Evolutionary conservation across 2,888 invertebrate species (phyloP).

Genomic region (Anodontia alba): DNA sequence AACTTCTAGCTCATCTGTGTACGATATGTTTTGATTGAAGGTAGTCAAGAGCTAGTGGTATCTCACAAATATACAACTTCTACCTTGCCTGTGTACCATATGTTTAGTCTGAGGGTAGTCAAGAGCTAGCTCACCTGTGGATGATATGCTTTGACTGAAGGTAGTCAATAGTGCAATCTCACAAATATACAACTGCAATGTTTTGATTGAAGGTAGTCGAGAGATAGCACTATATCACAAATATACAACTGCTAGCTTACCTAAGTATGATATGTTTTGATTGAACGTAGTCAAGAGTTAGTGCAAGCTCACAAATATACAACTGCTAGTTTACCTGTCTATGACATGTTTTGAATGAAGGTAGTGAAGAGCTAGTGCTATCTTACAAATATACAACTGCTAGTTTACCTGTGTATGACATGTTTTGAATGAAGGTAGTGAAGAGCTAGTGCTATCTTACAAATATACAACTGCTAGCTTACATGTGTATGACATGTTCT

Average conservation of each 20-base stretch:
- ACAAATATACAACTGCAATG: slow-evolving; percentile 90
- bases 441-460: too few species aligned
- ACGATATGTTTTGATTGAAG: slow-evolving; percentile 90
- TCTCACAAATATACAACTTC: slow-evolving; percentile 91
- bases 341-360: too few species aligned
- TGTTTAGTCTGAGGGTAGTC: slow-evolving; percentile 91
- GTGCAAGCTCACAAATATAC: too few species aligned
- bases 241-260: too few species aligned
- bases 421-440: slow-evolving; percentile 90
- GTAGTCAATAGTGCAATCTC: slow-evolving; percentile 93
- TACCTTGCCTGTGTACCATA: slow-evolving; percentile 90
- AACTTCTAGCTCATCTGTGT: slow-evolving; percentile 91
- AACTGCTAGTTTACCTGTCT: slow-evolving; percentile 86
- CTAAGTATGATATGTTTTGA: slow-evolving; percentile 84
- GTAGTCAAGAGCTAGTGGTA: slow-evolving; percentile 92
- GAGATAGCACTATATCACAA: too few species aligned
- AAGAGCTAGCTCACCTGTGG: slow-evolving; percentile 91
- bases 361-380: slow-evolving; percentile 87
- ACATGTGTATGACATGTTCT: too few species aligned
- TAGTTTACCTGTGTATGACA: slow-evolving; percentile 85
- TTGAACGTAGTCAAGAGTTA: slow-evolving; percentile 93
- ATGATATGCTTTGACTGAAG: slow-evolving; percentile 90
- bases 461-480: too few species aligned
- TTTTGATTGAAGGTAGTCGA: slow-evolving; percentile 91
- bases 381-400: too few species aligned